These are phyloP conservation scores for Nemopilema nomurai DNA, from an alignment of 30 jellyfish, hydroid and myxozoan genomes.

Conservation along the genomic window DNA sequence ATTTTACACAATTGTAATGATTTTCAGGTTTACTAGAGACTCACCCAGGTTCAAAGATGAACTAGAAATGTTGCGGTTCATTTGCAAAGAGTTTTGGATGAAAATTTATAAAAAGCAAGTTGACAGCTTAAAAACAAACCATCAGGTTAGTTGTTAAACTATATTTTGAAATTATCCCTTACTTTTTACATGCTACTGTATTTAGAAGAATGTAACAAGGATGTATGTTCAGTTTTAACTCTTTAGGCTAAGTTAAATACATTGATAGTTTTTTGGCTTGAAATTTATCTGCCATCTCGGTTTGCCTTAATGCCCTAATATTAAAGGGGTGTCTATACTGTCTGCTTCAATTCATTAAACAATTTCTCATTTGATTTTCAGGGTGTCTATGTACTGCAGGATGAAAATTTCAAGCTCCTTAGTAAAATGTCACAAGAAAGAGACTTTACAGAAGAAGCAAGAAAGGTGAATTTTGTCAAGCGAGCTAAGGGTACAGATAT, in stretches of 20 bases:
- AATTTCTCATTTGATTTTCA: background rate
- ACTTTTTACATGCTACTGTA: too few relatives aligned
- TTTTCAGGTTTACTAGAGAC: constrained; percentile 80
- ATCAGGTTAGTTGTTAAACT: constrained; percentile 77
- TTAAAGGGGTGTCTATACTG: background rate
- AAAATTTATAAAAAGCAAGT: constrained; percentile 81
- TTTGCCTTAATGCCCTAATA: too few relatives aligned
- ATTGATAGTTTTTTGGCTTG: too few relatives aligned
- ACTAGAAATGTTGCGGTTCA: constrained; percentile 79
- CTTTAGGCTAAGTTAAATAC: too few relatives aligned
- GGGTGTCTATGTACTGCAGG: constrained; percentile 95
- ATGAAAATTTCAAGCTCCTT: constrained; percentile 72
- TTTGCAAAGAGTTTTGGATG: constrained; percentile 96
- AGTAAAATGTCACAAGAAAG: constrained; percentile 64
- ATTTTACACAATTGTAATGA: too few relatives aligned
- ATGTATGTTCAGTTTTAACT: too few relatives aligned
- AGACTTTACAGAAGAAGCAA: constrained; percentile 65
- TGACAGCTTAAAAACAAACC: constrained; percentile 95
- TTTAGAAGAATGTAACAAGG: too few relatives aligned
- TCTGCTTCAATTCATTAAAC: background rate
- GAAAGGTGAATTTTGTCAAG: constrained; percentile 58
- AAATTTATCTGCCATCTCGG: too few relatives aligned
- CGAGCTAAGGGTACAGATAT: too few relatives aligned
- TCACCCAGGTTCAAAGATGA: constrained; percentile 92
- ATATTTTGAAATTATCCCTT: too few relatives aligned